Base-by-base conservation (phyloP, 2,888 invertebrate species). In the Drosophila planitibia region DNA sequence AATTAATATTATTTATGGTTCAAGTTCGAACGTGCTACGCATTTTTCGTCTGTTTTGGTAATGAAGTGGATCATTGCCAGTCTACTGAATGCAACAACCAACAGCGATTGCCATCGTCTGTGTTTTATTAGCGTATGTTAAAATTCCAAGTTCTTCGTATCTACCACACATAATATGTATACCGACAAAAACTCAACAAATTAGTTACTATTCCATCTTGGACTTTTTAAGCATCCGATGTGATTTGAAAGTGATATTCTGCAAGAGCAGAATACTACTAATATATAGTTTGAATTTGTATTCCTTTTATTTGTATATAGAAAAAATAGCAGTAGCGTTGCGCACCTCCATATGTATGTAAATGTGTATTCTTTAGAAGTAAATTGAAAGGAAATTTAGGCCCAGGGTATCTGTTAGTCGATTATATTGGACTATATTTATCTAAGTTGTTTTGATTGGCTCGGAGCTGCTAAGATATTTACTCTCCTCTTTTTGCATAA, bases 1-100 rank as follows among this genome's bases (percentile, higher is more conserved):
- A 91, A 82, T 81, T 75, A 87, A 82, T 91, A 92, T 92, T 92
- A 92, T 92, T 92, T 91, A 92, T 92, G 88, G 77, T 81, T 79
- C 68, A 79, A 79, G 83, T 82, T 71, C 79, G 89, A 78, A 91
- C 91, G 92, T 92, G 92, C 83, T 77, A 69, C 71, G 92, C 87
- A 91, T 92, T 64, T 60, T 62, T 63, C 35, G 60, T 54, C 61
- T 66, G 58, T 70, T 79, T 81, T 80, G 74, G 61, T 74, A 70
- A 64, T 74, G 63, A 74, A 68, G 68, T 73, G 37, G 52, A 78
- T 65, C 70, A 79, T 66, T 67, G 51, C 39, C 44, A 41, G 65
- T 39, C 37, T 9, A 61, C 28, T 41, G 25, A 22, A 47, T 51
- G 25, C 53, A 49, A 28, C 30, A 44, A 28, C 25, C 51, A n/a